Base-by-base conservation (phyloP, 2,797 vertebrate species). In the Coregonus sp. region DNA sequence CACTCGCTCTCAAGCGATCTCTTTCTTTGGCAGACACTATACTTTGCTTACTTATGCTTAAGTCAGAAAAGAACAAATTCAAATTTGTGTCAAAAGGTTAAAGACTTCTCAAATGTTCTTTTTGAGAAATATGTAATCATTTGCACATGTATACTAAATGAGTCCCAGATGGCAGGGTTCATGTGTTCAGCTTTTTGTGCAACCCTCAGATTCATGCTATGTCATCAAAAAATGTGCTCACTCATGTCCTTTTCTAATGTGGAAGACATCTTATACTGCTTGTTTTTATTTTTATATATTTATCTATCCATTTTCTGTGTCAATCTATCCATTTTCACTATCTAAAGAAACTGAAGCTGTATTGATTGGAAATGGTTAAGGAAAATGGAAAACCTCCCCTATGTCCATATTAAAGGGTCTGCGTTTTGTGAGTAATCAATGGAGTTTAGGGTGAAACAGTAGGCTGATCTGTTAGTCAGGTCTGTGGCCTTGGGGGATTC, bases 101-200 rank as follows among this genome's bases (percentile, higher is more conserved):
- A 81, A 86, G 89, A 86, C 83, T 83, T 85, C 84, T 85, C 91
- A 89, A 93, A 89, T 93, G 93, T 91, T 90, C 84, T 29, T 74
- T 87, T 92, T 92, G 86, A 85, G 88, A 84, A 90, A 90, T 91
- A 83, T 93, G 83, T 85, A 91, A 89, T 87, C 92, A 91, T 89
- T 92, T 61, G 88, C 92, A 91, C 90, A 92, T 47, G 40, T 11
- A 91, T 70, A 71, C 82, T 81, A 89, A 93, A 94, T 90, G 80
- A 82, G 73, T 91, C 86, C 92, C 93, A 95, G 92, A 94, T 94
- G 92, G 74, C 33, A 31, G 80, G 82, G 86, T 92, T 92, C 88
- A 87, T 80, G 81, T 77, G 81, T 86, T 93, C 89, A 80, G 29
- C 83, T 63, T 56, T 68, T 79, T 83, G 81, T 90, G 83, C 80